Percentiles rank a stretch among this genome's conserved stretches.
Evolutionary conservation across 2,797 vertebrate genomes (phyloP).

Genomic region (Poecilia gillii): DNA sequence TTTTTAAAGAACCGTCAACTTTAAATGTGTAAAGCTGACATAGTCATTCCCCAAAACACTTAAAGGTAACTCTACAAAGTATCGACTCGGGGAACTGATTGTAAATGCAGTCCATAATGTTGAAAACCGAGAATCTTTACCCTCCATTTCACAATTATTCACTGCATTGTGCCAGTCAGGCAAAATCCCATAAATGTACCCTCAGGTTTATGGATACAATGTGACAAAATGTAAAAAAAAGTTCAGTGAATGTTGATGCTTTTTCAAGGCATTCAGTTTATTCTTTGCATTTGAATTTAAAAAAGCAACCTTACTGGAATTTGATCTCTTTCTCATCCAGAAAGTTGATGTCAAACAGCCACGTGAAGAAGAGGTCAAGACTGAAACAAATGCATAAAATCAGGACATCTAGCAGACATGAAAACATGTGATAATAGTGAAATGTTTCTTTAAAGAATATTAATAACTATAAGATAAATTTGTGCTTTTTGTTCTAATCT

Average conservation of each 20-base stretch:
- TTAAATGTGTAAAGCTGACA: not conserved
- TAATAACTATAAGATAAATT: too few relatives aligned
- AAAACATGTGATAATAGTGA: not conserved
- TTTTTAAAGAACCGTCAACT: not conserved
- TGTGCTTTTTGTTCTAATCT: slow-evolving; percentile 8
- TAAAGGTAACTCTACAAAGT: not conserved
- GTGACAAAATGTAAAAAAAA: not conserved
- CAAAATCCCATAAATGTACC: not conserved
- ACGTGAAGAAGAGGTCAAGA: slow-evolving; percentile 93
- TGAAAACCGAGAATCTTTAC: not conserved
- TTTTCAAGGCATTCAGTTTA: not conserved
- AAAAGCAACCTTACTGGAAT: slow-evolving; percentile 89
- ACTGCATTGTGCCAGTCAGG: not conserved
- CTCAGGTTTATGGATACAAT: not conserved
- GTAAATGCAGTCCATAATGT: not conserved
- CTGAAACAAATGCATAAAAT: slow-evolving; percentile 74
- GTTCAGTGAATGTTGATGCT: not conserved
- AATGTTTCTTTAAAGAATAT: not conserved
- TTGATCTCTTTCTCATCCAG: slow-evolving; percentile 88
- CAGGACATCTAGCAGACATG: not conserved
- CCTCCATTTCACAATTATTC: not conserved
- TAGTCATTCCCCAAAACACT: not conserved
- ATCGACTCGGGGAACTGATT: not conserved
- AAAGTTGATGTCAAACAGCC: slow-evolving; percentile 95
- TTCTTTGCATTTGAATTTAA: not conserved